A percentile compares a stretch with the other conserved stretches of the same genome.
Evolutionary conservation across 2,113 vertebrate species (phyloP).

Genomic region (Notothenia rossii): DNA sequence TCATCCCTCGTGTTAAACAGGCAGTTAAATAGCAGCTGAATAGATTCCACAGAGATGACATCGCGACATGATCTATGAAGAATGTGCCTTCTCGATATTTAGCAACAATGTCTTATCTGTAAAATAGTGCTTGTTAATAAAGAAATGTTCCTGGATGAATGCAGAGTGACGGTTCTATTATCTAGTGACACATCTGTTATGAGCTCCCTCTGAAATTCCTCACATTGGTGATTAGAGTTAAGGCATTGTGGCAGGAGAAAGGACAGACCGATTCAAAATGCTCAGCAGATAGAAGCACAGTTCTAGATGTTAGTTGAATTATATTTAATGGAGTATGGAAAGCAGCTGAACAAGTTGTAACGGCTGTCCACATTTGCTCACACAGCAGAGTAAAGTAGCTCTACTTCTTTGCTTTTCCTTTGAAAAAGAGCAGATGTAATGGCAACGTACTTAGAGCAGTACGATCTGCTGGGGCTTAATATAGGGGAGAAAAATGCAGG

Average conservation of each 20-base stretch:
- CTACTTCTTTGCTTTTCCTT: too few species aligned
- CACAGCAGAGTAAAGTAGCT: neutral
- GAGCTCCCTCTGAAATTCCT: neutral
- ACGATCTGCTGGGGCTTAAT: too few species aligned
- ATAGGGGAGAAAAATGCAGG: too few species aligned
- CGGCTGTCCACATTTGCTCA: neutral
- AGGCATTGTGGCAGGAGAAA: neutral
- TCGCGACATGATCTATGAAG: neutral
- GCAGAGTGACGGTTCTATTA: neutral
- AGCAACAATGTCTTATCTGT: too few species aligned
- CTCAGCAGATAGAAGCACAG: neutral
- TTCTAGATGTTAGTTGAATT: neutral
- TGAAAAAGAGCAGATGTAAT: neutral
- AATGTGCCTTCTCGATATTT: slow-evolving; percentile 2
- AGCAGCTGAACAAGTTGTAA: neutral
- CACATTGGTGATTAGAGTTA: neutral
- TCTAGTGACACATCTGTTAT: neutral
- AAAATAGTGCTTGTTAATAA: too few species aligned
- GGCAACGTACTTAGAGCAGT: neutral
- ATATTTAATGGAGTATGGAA: neutral
- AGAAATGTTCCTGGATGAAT: neutral
- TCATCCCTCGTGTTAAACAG: slow-evolving; percentile 12
- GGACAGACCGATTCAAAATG: neutral
- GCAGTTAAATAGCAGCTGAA: neutral
- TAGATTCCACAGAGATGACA: neutral